Base-by-base conservation (phyloP, 2,797 vertebrate species). In the Yasuhikotakia modesta region DNA sequence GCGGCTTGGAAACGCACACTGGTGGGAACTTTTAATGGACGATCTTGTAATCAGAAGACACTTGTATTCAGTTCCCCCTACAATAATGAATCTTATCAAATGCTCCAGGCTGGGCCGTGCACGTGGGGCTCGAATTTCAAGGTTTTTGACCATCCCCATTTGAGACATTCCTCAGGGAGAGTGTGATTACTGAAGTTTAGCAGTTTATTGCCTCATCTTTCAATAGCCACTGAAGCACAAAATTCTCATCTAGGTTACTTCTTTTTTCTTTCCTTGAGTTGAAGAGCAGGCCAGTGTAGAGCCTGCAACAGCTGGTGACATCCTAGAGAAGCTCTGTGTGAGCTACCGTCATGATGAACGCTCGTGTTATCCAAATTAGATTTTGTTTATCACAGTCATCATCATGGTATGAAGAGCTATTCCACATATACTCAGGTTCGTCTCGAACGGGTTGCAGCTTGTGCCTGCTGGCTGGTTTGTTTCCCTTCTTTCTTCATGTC, bases 131-230 rank as follows among this genome's bases (percentile, higher is more conserved):
- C 94, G 92, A 94, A 96, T 97, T 96, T 97, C 95, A 96, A 96
- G 96, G 94, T 95, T 96, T 94, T 96, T 96, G 95, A 96, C 95
- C 95, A 95, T 95, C 94, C 95, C 95, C 93, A 96, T 96, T 94
- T 93, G 93, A 96, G 94, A 92, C 94, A 95, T 96, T 97, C 96
- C 95, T 94, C 92, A 86, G 95, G 95, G 96, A 98, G 94, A 92
- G 94, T 95, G 95, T 94, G 97, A 98, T 97, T 96, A 98, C 96
- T 98, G 96, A 96, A 96, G 95, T 97, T 97, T 97, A 96, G 94
- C 96, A 94, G 93, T 97, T 98, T 98, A 98, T 97, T 97, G 96
- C 96, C 95, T 98, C 96, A 97, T 99, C 96, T 98, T 96, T 97
- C 96, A 98, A 98, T 96, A 95, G 95, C 95, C 96, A 97, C 93